phyloP scores from a whole-genome alignment of 1,140 invertebrate species.

The Delia radicum region DNA sequence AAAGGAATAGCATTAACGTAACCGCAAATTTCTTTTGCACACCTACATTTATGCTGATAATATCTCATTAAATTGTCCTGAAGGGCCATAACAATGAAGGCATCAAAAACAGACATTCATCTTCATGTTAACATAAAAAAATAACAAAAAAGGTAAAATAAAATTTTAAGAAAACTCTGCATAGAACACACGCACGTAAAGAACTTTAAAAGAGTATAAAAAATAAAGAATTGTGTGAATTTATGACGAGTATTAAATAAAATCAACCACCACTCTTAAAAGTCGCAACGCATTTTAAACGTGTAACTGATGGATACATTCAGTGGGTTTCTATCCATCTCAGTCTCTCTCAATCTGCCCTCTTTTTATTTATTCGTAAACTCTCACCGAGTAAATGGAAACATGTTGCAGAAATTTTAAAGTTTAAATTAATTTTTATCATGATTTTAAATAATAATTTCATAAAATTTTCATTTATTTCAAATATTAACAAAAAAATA shows the following conservation, averaged over 20 bases:
- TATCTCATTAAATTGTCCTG: slow-evolving; percentile 14
- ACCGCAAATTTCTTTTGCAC: slow-evolving; percentile 22
- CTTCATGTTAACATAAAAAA: not conserved
- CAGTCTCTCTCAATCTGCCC: no score
- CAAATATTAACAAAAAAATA: no score
- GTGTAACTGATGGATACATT: no score
- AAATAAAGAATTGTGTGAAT: not conserved
- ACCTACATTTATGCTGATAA: slow-evolving; percentile 12
- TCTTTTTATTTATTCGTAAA: no score
- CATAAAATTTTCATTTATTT: no score
- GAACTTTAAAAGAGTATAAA: not conserved
- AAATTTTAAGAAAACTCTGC: not conserved
- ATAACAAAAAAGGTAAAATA: not conserved
- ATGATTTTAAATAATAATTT: no score
- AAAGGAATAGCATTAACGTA: not conserved
- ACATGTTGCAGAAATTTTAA: no score
- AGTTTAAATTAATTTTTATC: no score
- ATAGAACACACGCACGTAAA: not conserved
- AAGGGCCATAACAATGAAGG: slow-evolving; percentile 7
- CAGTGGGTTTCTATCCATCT: no score
- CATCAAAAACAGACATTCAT: slow-evolving; percentile 13
- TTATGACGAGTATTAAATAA: not conserved
- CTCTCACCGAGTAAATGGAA: no score
- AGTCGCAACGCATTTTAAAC: no score
- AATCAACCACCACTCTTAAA: not conserved